Evolutionary conservation across 2,113 vertebrate species (phyloP).

Genomic region (Amblyopsis rosae): DNA sequence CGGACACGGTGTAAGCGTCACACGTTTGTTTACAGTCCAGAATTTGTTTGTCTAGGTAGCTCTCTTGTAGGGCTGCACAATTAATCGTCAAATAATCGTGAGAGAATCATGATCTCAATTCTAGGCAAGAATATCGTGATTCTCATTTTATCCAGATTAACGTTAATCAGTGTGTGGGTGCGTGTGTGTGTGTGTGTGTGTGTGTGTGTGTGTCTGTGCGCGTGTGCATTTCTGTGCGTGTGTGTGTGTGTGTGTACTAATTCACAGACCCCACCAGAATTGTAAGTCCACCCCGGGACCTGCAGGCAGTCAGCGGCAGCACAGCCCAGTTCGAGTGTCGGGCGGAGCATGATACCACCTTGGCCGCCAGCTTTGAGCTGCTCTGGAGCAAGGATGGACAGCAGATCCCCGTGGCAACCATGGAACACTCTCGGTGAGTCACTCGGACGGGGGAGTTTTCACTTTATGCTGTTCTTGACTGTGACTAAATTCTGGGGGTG

Average conservation of each 20-base stretch:
- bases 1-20: too few relatives aligned
- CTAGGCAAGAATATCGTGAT: too few relatives aligned
- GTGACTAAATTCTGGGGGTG: too few relatives aligned
- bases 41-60: too few relatives aligned
- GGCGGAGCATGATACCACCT: slow-evolving; percentile 79
- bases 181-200: neutral
- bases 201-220: neutral
- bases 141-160: too few relatives aligned
- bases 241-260: neutral
- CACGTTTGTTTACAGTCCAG: too few relatives aligned
- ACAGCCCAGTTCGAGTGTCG: slow-evolving; percentile 80
- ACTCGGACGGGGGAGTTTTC: neutral
- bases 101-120: too few relatives aligned
- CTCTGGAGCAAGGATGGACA: slow-evolving; percentile 85
- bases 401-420: slow-evolving; percentile 72
- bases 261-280: slow-evolving; percentile 85
- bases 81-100: too few relatives aligned
- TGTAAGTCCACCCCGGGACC: slow-evolving; percentile 74
- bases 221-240: neutral
- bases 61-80: too few relatives aligned
- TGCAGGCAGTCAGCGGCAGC: slow-evolving; percentile 75
- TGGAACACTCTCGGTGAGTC: slow-evolving; percentile 78
- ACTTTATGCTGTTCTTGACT: neutral
- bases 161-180: too few relatives aligned
- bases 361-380: slow-evolving; percentile 80